These are phyloP conservation scores for Riptortus pedestris DNA, from an alignment of 1,140 invertebrate species.

Conservation along the genomic window DNA sequence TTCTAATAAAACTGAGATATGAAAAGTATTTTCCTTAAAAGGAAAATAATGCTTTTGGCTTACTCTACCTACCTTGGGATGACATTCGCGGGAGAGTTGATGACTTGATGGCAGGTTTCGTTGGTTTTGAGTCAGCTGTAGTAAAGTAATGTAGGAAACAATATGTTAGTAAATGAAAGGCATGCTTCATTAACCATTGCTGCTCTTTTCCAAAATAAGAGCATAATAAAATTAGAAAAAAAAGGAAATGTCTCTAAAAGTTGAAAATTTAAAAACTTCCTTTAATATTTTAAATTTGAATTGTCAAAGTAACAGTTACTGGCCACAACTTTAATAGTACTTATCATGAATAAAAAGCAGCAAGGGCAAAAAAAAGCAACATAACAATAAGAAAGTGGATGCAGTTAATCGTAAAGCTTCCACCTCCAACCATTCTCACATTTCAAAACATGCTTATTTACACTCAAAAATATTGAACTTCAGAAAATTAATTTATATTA, in stretches of 20 bases:
- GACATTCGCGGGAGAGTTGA: slow-evolving; percentile 83
- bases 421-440: slow-evolving; percentile 12
- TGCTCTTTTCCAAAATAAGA: slow-evolving; percentile 19
- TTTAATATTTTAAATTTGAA: too few species aligned
- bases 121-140: slow-evolving; percentile 77
- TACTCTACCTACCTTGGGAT: slow-evolving; percentile 76
- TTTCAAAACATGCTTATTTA: slow-evolving; percentile 16
- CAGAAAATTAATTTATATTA: too few species aligned
- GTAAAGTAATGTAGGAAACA: slow-evolving; percentile 7
- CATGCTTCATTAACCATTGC: background rate
- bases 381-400: slow-evolving; percentile 11
- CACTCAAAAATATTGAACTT: too few species aligned
- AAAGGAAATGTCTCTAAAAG: background rate
- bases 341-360: background rate
- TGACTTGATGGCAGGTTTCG: slow-evolving; percentile 89
- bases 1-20: background rate
- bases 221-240: slow-evolving; percentile 11
- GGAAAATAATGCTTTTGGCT: too few species aligned
- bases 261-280: too few species aligned
- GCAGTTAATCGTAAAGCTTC: slow-evolving; percentile 18
- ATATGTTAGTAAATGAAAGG: slow-evolving; percentile 4
- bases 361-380: background rate
- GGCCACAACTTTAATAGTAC: too few species aligned
- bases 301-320: too few species aligned
- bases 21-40: background rate